Conservation (phyloP, 2,797 vertebrate genomes). For the Acridotheres tristis region DNA sequence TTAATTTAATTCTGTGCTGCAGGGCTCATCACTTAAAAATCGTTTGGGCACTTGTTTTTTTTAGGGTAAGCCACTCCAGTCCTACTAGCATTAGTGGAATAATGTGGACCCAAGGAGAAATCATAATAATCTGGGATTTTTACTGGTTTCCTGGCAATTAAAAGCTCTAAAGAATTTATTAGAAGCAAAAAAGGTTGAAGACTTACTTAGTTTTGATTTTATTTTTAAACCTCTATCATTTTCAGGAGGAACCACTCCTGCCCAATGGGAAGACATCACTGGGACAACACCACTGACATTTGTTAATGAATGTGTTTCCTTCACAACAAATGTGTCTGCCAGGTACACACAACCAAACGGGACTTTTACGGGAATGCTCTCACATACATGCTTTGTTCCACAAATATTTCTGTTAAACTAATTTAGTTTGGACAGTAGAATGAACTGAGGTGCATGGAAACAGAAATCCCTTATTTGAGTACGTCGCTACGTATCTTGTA, state of each 20-base stretch:
- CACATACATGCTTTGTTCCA: background rate
- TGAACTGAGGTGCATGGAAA: background rate
- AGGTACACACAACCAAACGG: constrained; percentile 76
- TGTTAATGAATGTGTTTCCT: constrained; percentile 95
- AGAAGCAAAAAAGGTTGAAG: background rate
- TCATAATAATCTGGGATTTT: background rate
- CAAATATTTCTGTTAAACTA: background rate
- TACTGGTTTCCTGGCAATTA: background rate
- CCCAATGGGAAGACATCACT: constrained; percentile 99
- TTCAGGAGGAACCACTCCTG: constrained; percentile 95
- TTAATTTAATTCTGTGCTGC: background rate
- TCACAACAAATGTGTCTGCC: constrained; percentile 98
- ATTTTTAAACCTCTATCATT: background rate
- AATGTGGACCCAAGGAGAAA: background rate
- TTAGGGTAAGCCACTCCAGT: background rate
- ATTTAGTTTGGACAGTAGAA: background rate
- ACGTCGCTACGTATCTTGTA: background rate
- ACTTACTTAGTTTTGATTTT: background rate
- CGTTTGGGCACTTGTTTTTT: background rate
- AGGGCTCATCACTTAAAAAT: background rate
- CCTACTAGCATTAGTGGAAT: background rate
- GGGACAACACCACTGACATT: constrained; percentile 97
- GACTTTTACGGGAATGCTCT: background rate
- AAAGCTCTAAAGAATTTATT: background rate
- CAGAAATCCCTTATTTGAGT: background rate